phyloP scores from a whole-genome alignment of 2,113 vertebrate species.

The Xiphophorus maculatus region DNA sequence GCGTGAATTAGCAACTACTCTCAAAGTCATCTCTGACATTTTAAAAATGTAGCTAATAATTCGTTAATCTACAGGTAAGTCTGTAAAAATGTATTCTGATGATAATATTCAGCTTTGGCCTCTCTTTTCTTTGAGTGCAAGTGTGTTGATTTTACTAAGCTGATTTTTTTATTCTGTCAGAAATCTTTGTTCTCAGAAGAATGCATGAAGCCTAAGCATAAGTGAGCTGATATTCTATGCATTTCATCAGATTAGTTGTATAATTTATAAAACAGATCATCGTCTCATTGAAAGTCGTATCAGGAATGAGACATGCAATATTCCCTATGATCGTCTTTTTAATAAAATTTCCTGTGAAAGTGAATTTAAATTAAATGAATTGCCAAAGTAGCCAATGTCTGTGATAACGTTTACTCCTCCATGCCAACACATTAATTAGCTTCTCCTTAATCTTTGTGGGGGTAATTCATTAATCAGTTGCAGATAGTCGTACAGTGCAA shows the following conservation, averaged over 20 bases:
- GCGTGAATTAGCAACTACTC: not conserved
- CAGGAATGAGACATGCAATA: not conserved
- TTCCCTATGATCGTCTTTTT: not conserved
- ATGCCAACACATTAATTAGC: not conserved
- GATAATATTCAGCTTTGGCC: not conserved
- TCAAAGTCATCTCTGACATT: not conserved
- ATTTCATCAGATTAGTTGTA: constrained; percentile 20
- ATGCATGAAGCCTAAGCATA: not conserved
- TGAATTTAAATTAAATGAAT: not conserved
- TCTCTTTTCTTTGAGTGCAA: not conserved
- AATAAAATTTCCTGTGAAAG: not conserved
- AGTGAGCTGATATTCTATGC: constrained; percentile 14
- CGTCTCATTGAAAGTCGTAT: constrained; percentile 1
- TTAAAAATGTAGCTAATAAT: constrained; percentile 1
- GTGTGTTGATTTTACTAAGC: constrained; percentile 5
- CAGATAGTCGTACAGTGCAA: not conserved
- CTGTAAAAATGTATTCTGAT: not conserved
- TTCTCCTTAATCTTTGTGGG: not conserved
- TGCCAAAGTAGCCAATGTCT: not conserved
- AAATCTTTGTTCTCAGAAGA: constrained; percentile 10
- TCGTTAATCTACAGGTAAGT: not conserved
- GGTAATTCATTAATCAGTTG: not conserved
- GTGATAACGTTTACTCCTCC: no score
- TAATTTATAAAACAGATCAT: not conserved
- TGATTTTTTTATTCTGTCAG: constrained; percentile 2